phyloP scores from a whole-genome alignment of 2,888 invertebrate species.

The Agriopis marginaria region DNA sequence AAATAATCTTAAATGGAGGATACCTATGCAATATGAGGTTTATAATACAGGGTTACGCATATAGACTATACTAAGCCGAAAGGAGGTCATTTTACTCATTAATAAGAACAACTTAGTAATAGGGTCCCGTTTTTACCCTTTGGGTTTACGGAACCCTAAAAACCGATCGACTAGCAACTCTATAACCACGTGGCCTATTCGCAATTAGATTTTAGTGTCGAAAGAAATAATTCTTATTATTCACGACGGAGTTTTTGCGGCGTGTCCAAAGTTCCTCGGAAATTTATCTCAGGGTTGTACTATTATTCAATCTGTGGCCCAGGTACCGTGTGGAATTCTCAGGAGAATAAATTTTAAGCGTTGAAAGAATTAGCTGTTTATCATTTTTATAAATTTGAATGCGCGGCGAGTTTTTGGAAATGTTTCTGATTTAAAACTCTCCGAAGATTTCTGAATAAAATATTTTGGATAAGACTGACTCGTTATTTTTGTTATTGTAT shows the following conservation, averaged over 20 bases:
- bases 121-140: no score
- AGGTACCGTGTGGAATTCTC: constrained; percentile 60
- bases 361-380: constrained; percentile 55
- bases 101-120: no score
- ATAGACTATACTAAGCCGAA: no score
- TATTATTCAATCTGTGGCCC: no score
- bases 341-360: constrained; percentile 57
- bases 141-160: no score
- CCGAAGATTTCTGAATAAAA: neutral
- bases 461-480: neutral
- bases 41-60: no score
- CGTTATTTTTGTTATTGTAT: neutral
- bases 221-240: constrained; percentile 58
- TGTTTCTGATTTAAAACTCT: constrained; percentile 13
- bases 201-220: constrained; percentile 34
- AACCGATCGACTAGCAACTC: no score
- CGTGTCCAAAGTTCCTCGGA: constrained; percentile 52
- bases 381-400: constrained; percentile 51
- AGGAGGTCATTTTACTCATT: no score
- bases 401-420: constrained; percentile 22
- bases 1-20: neutral
- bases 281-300: constrained; percentile 54
- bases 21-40: no score
- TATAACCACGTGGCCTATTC: no score
- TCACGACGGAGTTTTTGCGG: constrained; percentile 62